Evolutionary conservation across 2,888 invertebrate species (phyloP).

Genomic region (Monopis laevigella): DNA sequence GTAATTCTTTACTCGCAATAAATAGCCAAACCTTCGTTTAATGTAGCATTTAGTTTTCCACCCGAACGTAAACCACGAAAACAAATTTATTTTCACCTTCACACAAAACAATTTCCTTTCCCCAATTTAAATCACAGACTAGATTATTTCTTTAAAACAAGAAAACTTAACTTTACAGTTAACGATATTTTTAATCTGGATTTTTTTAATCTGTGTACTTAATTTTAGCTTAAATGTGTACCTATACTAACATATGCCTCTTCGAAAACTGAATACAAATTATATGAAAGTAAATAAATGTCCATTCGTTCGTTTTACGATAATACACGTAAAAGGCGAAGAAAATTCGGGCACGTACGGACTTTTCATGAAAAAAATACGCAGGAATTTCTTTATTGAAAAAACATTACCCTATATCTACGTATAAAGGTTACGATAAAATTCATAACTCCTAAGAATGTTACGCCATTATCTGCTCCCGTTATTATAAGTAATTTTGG

Average conservation of each 20-base stretch:
- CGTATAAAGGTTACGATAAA: conserved; percentile 14
- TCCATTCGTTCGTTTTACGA: conserved; percentile 22
- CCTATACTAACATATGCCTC: conserved; percentile 12
- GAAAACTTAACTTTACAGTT: neutral
- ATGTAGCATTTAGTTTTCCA: conserved; percentile 10
- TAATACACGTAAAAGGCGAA: conserved; percentile 17
- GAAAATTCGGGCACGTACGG: conserved; percentile 24
- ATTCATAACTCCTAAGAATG: conserved; percentile 3
- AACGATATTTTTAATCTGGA: neutral
- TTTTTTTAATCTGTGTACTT: neutral
- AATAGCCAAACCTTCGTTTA: conserved; percentile 5
- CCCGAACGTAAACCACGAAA: neutral
- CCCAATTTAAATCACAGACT: conserved; percentile 6
- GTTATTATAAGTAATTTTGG: too few species aligned
- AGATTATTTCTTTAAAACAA: conserved; percentile 5
- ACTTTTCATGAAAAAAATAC: conserved; percentile 21
- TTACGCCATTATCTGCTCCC: neutral
- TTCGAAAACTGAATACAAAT: conserved; percentile 20
- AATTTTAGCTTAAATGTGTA: conserved; percentile 1
- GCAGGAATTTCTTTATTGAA: conserved; percentile 30
- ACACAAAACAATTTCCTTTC: neutral
- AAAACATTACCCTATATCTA: conserved; percentile 25
- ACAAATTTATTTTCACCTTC: conserved; percentile 4
- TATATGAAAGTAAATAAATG: conserved; percentile 21
- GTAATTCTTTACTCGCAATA: neutral